Base-by-base conservation (phyloP, 2,888 invertebrate genomes). In the Dexiosoma caninum region DNA sequence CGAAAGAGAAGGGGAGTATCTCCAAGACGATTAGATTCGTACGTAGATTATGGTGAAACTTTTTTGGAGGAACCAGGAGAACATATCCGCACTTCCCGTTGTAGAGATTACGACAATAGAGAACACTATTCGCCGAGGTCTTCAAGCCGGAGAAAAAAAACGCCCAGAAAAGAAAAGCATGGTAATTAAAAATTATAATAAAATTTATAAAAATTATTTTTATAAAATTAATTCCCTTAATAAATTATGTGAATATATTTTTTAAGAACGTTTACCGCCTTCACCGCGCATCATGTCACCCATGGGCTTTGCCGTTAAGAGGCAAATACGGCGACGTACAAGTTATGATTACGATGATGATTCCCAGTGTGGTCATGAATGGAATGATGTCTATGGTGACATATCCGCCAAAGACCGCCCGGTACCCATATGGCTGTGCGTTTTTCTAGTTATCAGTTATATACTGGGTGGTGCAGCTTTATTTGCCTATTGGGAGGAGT, bases 371-470 rank as follows among this genome's bases (percentile, higher is more conserved):
- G 93, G 93, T 51, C 93, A 92, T 51, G 91, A 91, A 53, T 91
- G 91, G 60, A 90, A 91, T 37, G 88, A 89, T 12, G 90, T 91
- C 55, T 92, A 91, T 62, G 87, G 87, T 2, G 89, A 90, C 16
- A 81, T 88, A 44, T 86, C 87, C 37, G 87, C 89, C 35, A 92
- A 92, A 85, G 87, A 89, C 75, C 86, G 89, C 1, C 96, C 96
- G 0, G 97, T 97, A 7, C 97, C 97, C 0, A 97, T 97, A 86
- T 96, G 96, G 95, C 90, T 97, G 77, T 97, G 97, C 89, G 95
- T 97, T 69, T 94, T 95, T 85, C 92, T 97, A 53, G 97, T 97
- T 23, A 93, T 97, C 23, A 95, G 96, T 77, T 97, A 97, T 91
- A 97, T 97, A 84, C 92, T 97, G 69, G 96, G 95, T 0, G 97